phyloP scores from a whole-genome alignment of 2,113 vertebrate genomes.

The Daphoenositta chrysoptera region DNA sequence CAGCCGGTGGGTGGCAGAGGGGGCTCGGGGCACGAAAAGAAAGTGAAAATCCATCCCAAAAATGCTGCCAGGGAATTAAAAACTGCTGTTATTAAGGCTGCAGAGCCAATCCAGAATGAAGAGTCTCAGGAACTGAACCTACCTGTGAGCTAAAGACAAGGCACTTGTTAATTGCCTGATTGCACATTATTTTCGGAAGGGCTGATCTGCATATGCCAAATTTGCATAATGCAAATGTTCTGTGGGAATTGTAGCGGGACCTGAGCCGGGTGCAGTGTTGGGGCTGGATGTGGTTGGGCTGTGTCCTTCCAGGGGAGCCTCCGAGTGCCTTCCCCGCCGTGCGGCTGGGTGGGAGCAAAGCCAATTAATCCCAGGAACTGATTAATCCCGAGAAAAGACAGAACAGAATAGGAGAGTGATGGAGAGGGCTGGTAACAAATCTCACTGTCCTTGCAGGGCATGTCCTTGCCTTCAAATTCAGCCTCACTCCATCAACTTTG shows the following conservation, averaged over 20 bases:
- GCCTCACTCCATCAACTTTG: slow-evolving; percentile 31
- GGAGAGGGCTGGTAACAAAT: neutral
- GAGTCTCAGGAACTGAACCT: neutral
- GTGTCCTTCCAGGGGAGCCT: neutral
- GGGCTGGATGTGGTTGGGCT: neutral
- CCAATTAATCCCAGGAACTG: neutral
- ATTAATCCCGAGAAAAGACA: neutral
- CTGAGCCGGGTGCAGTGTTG: neutral
- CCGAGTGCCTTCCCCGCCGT: rapidly evolving
- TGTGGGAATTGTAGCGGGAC: neutral
- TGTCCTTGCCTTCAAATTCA: neutral
- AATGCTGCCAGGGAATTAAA: neutral
- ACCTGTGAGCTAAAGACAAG: slow-evolving; percentile 42
- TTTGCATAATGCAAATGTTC: slow-evolving; percentile 51
- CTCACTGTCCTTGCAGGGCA: slow-evolving; percentile 40
- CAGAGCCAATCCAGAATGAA: neutral
- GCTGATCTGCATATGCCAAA: slow-evolving; percentile 40
- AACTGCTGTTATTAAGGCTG: neutral
- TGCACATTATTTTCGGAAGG: slow-evolving; percentile 24
- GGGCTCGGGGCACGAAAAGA: neutral
- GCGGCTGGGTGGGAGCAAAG: neutral
- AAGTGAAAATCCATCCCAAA: neutral
- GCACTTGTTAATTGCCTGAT: slow-evolving; percentile 24
- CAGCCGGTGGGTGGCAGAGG: neutral
- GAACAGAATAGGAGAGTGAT: neutral